Base-by-base conservation (phyloP, 2,113 vertebrate genomes). In the Larimichthys crocea region DNA sequence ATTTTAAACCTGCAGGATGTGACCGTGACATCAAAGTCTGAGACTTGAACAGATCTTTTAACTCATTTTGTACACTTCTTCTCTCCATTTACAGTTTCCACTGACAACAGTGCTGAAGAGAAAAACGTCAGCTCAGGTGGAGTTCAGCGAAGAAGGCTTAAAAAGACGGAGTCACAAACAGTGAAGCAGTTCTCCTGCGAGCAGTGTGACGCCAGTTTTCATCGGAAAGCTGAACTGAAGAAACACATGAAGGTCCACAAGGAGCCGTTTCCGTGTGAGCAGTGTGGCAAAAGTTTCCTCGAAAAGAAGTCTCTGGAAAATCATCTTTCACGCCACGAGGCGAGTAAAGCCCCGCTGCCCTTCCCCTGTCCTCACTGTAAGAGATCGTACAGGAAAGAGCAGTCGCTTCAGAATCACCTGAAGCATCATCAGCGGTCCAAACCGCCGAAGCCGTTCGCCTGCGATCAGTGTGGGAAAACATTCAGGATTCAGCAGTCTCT, bases 341-440 rank as follows among this genome's bases (percentile, higher is more conserved):
- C 62, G 0, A 16, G 31, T 0, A 91, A 92, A 74, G 65, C 73
- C 1, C 86, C 89, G 0, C 26, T 90, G 57, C 93, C 92, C 7
- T 94, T 92, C 79, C 88, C 91, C 3, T 94, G 93, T 15, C 31
- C 83, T 26, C 85, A 4, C 0, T 93, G 93, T 22, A 93, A 93
- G 48, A 72, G 90, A 0, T 89, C 90, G 5, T 94, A 79, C 80
- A 73, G 88, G 0, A 92, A 83, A 40, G 90, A 94, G 56, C 24
- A 79, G 79, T 91, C 92, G 0, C 88, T 94, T 2, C 86, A 91
- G 83, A 94, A 94, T 8, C 93, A 94, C 81, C 78, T 93, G 12
- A 86, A 85, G 26, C 80, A 62, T 0, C 93, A 94, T 76, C 78
- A 92, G 53, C 40, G 52, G 12, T 3, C 52, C 3, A 86, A 85